A percentile compares a stretch with the other conserved stretches of the same genome.
Conservation (phyloP, 2,113 vertebrate genomes). For the Alethe castanea region DNA sequence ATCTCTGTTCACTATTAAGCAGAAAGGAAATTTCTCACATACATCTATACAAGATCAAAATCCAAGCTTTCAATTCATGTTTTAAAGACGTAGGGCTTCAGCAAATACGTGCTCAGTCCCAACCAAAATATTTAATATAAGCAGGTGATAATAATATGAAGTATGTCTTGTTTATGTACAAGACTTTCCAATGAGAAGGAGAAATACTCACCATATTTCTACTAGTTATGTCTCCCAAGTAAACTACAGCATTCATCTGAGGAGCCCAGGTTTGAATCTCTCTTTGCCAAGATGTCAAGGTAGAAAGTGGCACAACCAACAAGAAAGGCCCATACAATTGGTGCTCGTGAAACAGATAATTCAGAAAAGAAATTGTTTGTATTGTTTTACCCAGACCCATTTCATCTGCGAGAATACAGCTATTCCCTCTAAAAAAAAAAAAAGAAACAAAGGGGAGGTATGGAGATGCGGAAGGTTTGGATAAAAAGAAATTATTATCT, state of each 20-base stretch:
- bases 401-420: slow-evolving; percentile 97
- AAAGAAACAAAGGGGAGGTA: neutral
- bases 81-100: neutral
- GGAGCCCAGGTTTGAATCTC: slow-evolving; percentile 95
- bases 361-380: slow-evolving; percentile 96
- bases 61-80: neutral
- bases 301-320: slow-evolving; percentile 94
- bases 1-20: neutral
- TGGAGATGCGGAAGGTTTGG: neutral
- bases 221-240: slow-evolving; percentile 94
- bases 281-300: slow-evolving; percentile 96
- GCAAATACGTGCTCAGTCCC: neutral
- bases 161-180: neutral
- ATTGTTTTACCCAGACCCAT: slow-evolving; percentile 99
- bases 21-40: neutral
- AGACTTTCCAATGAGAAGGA: neutral
- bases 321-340: slow-evolving; percentile 94
- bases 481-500: neutral
- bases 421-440: slow-evolving; percentile 63
- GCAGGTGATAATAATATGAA: neutral
- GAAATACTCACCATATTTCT: slow-evolving; percentile 89
- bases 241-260: slow-evolving; percentile 95
- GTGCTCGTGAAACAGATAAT: slow-evolving; percentile 93
- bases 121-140: neutral
- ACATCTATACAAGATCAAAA: neutral